Conservation (phyloP, 1,140 invertebrate species). For the Lasioglossum baleicum region DNA sequence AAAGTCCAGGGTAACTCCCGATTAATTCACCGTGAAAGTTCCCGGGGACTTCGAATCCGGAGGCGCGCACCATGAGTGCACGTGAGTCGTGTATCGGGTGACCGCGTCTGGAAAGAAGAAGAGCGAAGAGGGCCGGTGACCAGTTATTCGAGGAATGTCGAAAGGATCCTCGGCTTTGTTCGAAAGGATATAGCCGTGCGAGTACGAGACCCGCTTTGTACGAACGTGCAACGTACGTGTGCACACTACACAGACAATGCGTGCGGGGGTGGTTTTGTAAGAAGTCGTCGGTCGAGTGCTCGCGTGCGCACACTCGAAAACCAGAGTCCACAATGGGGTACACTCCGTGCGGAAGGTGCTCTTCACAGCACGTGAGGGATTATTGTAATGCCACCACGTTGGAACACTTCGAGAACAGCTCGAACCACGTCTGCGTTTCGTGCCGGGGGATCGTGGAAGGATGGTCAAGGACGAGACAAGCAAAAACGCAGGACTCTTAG, state of each 20-base stretch:
- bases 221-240: no score
- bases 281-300: slow-evolving; percentile 8
- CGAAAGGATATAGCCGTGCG: slow-evolving; percentile 31
- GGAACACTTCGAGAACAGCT: background rate
- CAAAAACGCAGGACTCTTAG: background rate
- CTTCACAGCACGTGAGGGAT: slow-evolving; percentile 20
- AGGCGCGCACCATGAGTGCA: background rate
- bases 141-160: slow-evolving; percentile 53
- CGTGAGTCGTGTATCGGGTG: slow-evolving; percentile 41
- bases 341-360: slow-evolving; percentile 2
- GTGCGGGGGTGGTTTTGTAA: slow-evolving; percentile 24
- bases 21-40: background rate
- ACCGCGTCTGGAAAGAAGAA: slow-evolving; percentile 14
- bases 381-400: slow-evolving; percentile 18
- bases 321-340: background rate
- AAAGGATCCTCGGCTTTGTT: slow-evolving; percentile 42
- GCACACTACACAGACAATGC: background rate
- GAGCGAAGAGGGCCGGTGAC: background rate
- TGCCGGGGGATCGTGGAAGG: background rate
- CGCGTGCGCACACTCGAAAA: background rate
- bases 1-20: no score
- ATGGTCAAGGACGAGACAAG: slow-evolving; percentile 13
- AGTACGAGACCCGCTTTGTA: background rate
- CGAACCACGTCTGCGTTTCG: background rate
- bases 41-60: background rate